These are phyloP conservation scores for Polyodon spathula DNA, from an alignment of 2,113 vertebrate species.

Conservation along the genomic window DNA sequence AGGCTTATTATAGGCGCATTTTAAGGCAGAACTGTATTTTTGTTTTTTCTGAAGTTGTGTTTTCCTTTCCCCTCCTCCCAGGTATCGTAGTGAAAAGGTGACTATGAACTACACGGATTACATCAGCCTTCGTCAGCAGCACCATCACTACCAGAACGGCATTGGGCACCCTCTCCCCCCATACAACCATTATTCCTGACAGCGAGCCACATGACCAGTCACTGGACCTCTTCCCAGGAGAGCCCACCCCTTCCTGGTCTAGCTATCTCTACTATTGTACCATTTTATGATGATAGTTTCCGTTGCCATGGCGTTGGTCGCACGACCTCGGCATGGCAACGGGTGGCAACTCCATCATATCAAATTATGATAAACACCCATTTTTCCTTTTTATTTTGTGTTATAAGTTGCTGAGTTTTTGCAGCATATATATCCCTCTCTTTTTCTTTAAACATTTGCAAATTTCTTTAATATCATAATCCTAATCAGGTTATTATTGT, in stretches of 20 bases:
- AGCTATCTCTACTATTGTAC: slow-evolving; percentile 99
- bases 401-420: slow-evolving; percentile 69
- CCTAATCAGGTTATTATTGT: slow-evolving; percentile 75
- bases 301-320: slow-evolving; percentile 79
- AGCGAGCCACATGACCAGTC: slow-evolving; percentile 98
- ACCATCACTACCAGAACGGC: slow-evolving; percentile 98
- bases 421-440: slow-evolving; percentile 74
- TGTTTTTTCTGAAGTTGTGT: neutral
- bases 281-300: slow-evolving; percentile 99
- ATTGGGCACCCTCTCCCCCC: slow-evolving; percentile 95
- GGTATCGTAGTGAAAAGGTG: slow-evolving; percentile 99
- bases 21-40: neutral
- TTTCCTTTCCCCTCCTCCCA: slow-evolving; percentile 34
- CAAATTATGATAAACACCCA: slow-evolving; percentile 57
- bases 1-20: neutral
- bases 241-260: slow-evolving; percentile 97
- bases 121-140: slow-evolving; percentile 89
- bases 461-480: slow-evolving; percentile 53
- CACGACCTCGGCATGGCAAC: slow-evolving; percentile 78
- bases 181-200: slow-evolving; percentile 99
- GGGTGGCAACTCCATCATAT: slow-evolving; percentile 70
- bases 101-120: slow-evolving; percentile 98
- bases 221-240: slow-evolving; percentile 98
- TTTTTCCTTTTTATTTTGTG: slow-evolving; percentile 60
- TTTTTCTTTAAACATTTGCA: too few species aligned